Evolutionary conservation across 2,888 invertebrate genomes (phyloP).

Genomic region (Agrochola litura): DNA sequence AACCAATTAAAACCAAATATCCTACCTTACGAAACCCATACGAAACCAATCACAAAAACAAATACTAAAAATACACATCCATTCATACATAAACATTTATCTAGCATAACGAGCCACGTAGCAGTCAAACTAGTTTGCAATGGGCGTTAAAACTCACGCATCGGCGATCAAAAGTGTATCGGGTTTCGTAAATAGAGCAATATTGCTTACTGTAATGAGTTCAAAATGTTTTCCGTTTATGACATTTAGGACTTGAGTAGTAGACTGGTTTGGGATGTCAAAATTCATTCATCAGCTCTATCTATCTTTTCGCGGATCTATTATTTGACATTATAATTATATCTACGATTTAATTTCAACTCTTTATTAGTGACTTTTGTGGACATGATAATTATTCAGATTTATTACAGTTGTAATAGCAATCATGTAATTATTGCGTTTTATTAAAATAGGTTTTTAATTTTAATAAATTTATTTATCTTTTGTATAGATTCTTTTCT

Average conservation of each 20-base stretch:
- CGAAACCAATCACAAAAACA: slow-evolving; percentile 43
- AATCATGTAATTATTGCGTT: no score
- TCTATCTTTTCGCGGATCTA: no score
- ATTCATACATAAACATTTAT: slow-evolving; percentile 56
- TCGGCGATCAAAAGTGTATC: slow-evolving; percentile 56
- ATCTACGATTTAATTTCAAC: no score
- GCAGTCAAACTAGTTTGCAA: slow-evolving; percentile 48
- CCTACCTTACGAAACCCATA: slow-evolving; percentile 4
- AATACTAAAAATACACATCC: slow-evolving; percentile 55
- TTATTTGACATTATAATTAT: no score
- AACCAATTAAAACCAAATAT: slow-evolving; percentile 18
- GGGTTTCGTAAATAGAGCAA: slow-evolving; percentile 49
- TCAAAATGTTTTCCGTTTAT: slow-evolving; percentile 30
- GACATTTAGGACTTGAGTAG: slow-evolving; percentile 2
- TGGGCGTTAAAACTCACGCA: slow-evolving; percentile 58
- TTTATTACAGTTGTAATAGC: no score
- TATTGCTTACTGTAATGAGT: slow-evolving; percentile 34
- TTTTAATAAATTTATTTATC: no score
- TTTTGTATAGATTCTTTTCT: no score
- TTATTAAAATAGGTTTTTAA: no score
- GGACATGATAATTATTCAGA: no score
- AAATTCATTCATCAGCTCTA: neutral
- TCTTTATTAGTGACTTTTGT: no score
- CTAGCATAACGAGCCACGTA: slow-evolving; percentile 37
- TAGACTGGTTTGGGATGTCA: neutral